Evolutionary conservation across 1,140 invertebrate species (phyloP).

Genomic region (Drosophila sproati): DNA sequence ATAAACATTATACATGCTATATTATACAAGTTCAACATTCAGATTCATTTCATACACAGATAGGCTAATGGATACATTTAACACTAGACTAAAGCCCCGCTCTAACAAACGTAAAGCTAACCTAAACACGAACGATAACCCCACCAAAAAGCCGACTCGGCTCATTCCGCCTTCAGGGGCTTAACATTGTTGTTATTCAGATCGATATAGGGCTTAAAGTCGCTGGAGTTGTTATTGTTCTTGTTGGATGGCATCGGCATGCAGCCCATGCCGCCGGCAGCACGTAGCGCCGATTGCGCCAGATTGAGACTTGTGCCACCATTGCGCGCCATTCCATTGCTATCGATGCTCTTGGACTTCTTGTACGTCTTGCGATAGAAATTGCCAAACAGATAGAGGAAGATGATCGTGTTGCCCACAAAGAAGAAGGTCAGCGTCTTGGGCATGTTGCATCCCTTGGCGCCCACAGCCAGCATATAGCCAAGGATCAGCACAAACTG

Average conservation of each 20-base stretch:
- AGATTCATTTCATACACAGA: constrained; percentile 41
- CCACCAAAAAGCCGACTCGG: neutral
- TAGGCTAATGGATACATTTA: constrained; percentile 48
- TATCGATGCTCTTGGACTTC: constrained; percentile 59
- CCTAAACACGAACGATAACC: constrained; percentile 42
- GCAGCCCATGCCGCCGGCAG: constrained; percentile 78
- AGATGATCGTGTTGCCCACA: constrained; percentile 90
- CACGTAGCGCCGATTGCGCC: constrained; percentile 65
- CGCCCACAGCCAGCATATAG: constrained; percentile 88
- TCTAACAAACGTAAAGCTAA: constrained; percentile 64
- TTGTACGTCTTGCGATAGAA: constrained; percentile 94
- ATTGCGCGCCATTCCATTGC: constrained; percentile 31
- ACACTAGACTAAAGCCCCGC: constrained; percentile 70
- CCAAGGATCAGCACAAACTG: constrained; percentile 91
- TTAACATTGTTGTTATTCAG: constrained; percentile 80
- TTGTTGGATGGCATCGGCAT: constrained; percentile 50
- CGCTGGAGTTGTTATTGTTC: constrained; percentile 27
- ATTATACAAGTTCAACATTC: constrained; percentile 41
- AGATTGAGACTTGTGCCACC: constrained; percentile 49
- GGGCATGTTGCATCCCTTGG: constrained; percentile 91
- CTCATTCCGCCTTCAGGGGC: constrained; percentile 70
- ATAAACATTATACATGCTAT: constrained; percentile 69
- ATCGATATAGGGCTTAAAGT: constrained; percentile 71
- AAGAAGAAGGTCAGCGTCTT: constrained; percentile 86
- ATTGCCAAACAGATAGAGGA: constrained; percentile 93